Base-by-base conservation (phyloP, 1,140 invertebrate genomes). In the Aleiodes sp. region DNA sequence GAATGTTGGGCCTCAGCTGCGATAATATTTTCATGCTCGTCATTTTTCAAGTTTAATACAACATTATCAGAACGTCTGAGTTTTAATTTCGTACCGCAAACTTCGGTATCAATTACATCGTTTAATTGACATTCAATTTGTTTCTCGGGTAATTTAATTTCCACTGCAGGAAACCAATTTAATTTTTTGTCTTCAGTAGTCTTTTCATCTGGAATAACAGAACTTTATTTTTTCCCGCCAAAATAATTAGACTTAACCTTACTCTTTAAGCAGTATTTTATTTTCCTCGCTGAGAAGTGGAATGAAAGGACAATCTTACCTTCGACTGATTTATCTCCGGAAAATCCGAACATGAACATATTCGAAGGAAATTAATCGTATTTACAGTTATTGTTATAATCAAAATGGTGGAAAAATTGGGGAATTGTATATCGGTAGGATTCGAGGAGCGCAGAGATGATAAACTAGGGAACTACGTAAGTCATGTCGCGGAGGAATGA, bases 1-100 rank as follows among this genome's bases (percentile, higher is more conserved):
- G 92, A 93, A 74, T 93, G 89, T 71, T 87, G 86, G 63, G 88
- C 83, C 74, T 93, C 91, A 6, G 92, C 90, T 73, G 88, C 82
- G 65, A 88, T 75, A 33, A 92, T 84, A 71, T 81, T 82, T 61
- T 75, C 65, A 65, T 67, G 78, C 56, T 86, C 75, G 62, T 83
- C 73, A 31, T 77, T 70, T 60, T 73, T 77, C 21, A 88, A 79
- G 74, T 83, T 76, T 12, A 75, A 57, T 2, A 86, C 59, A 16
- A 84, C 80, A 72, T 82, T 80, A 43, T 84, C 81, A 4, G 78
- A 65, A 31, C 78, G 70, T 52, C 89, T 80, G 76, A 89, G 81
- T 39, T 87, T 88, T 65, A 90, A 83, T 67, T 83, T 82, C 9
- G 86, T 75, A 77, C 85, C 82, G 14, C 78, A 75, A 72, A 83